phyloP scores from a whole-genome alignment of 1,140 invertebrate species.

The Listronotus oregonensis region DNA sequence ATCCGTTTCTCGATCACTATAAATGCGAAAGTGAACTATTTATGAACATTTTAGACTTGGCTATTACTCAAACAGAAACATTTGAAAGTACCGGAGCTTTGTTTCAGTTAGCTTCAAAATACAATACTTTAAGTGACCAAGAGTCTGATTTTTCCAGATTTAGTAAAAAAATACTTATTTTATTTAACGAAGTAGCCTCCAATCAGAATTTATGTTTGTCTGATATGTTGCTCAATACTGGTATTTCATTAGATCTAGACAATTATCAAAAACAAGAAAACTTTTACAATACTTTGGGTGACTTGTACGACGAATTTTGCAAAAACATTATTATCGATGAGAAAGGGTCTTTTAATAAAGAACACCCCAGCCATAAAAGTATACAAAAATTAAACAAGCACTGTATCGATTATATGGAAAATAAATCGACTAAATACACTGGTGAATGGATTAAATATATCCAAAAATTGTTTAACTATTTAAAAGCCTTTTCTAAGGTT shows the following conservation, averaged over 20 bases:
- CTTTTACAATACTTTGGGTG: conserved; percentile 38
- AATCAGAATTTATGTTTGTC: conserved; percentile 33
- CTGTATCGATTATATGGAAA: conserved; percentile 20
- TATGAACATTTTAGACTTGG: conserved; percentile 48
- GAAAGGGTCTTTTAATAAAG: conserved; percentile 44
- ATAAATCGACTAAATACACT: not conserved
- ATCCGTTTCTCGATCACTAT: conserved; percentile 38
- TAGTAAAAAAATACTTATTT: conserved; percentile 35
- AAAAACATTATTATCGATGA: conserved; percentile 24
- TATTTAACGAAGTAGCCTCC: conserved; percentile 32
- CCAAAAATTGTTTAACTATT: conserved; percentile 55
- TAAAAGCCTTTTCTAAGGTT: conserved; percentile 55
- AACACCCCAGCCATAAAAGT: conserved; percentile 42
- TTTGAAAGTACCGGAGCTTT: conserved; percentile 39
- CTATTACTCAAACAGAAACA: conserved; percentile 36
- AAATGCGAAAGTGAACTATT: conserved; percentile 36
- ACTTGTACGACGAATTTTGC: conserved; percentile 40
- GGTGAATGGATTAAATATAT: conserved; percentile 52
- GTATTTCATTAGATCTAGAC: conserved; percentile 38
- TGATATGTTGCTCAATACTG: conserved; percentile 38
- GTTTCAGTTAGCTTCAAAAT: conserved; percentile 36
- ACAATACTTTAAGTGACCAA: conserved; percentile 33
- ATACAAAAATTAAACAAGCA: conserved; percentile 43
- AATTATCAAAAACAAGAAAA: conserved; percentile 33
- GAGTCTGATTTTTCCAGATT: conserved; percentile 39